Conservation (phyloP, 2,888 invertebrate species). For the Amphipoea lucens region DNA sequence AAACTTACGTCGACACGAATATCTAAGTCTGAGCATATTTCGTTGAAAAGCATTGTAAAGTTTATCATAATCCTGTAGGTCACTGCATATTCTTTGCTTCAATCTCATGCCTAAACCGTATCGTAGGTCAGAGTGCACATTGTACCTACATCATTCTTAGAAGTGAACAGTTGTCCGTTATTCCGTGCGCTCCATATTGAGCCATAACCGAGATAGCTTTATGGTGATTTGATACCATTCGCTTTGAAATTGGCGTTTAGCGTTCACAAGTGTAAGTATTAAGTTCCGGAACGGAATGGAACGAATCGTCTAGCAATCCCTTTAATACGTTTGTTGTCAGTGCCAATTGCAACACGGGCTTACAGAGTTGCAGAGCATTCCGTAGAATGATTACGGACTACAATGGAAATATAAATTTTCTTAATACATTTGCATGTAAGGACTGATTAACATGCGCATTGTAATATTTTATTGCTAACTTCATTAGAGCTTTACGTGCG, state of each 20-base stretch:
- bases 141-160: constrained; percentile 79
- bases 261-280: constrained; percentile 74
- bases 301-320: constrained; percentile 63
- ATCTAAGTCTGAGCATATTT: constrained; percentile 52
- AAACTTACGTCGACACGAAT: constrained; percentile 46
- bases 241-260: constrained; percentile 86
- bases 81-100: constrained; percentile 75
- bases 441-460: constrained; percentile 40
- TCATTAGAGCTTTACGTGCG: constrained; percentile 19
- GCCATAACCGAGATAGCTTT: constrained; percentile 82
- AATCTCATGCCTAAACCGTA: constrained; percentile 75
- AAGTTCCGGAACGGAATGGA: constrained; percentile 68
- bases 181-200: constrained; percentile 84
- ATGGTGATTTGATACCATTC: constrained; percentile 90
- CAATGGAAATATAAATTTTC: constrained; percentile 50
- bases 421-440: constrained; percentile 33
- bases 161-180: constrained; percentile 79
- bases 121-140: constrained; percentile 73
- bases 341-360: constrained; percentile 53
- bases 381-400: constrained; percentile 36
- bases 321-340: constrained; percentile 63
- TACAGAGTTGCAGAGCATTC: constrained; percentile 47
- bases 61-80: constrained; percentile 73
- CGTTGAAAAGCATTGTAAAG: constrained; percentile 58
- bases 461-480: constrained; percentile 40